Evolutionary conservation across 1,140 invertebrate species (phyloP), one percentile per base, ranked within the genome.

Genomic region (Micrasema longulum): DNA sequence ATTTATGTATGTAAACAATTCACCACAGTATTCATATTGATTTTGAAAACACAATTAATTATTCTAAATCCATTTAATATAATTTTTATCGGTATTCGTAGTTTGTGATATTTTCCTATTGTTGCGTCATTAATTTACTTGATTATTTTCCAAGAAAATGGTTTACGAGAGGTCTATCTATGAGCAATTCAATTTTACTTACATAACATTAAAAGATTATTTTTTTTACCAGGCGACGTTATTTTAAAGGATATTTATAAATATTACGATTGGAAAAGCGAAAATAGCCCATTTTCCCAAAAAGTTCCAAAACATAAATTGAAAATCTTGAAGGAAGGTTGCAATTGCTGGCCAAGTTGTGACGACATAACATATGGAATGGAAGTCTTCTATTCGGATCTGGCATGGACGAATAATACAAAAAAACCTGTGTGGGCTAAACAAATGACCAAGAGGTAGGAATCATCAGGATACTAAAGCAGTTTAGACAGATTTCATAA

Each of bases 301-400:
- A 47, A n/a, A n/a, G 43, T 1, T n/a, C 43, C 5, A 0, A 4
- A 2, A 31, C 26, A 31, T 31, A 31, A 22, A 35, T 53, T 53
- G 12, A 11, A 41, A 22, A 7, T 22, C 3, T 14, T 14, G 16
- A 38, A 60, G 36, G 10, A 52, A 20, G 9, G 35, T 43, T 74
- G 73, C 41, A 36, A 62, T 20, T 85, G 83, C 72, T 82, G 80
- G 20, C 81, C 82, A 0, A 77, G 79, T 5, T 85, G 83, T 71
- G 81, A 83, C 52, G 79, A 82, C 45, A 74, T 85, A 9, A 72
- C 80, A 9, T 85, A 83, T 65, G 77, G 77, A 62, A 78, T 78
- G 22, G 80, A 83, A 45, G 80, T 83, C 0, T 83, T 82, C 69
- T 83, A 83, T 74, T 82, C 82, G 1, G 82, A 84, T 60, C 35